Evolutionary conservation across 2,888 invertebrate genomes (phyloP).

Genomic region (Allolobophora icterica): DNA sequence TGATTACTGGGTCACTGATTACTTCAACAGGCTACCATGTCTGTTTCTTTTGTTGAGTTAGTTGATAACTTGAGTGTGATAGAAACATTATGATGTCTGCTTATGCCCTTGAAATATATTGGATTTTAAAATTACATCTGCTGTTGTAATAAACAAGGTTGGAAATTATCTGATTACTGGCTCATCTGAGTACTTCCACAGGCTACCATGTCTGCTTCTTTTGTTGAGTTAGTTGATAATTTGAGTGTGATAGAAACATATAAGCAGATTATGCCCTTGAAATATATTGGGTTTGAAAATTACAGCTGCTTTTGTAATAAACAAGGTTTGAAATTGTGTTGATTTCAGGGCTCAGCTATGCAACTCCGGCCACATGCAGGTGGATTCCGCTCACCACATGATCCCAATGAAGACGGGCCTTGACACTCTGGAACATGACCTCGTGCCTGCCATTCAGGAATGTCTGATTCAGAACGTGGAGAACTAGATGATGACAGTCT

Average conservation of each 20-base stretch:
- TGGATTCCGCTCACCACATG: background rate
- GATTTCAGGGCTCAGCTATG: constrained; percentile 20
- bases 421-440: background rate
- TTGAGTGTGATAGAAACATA: background rate
- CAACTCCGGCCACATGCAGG: background rate
- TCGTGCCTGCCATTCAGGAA: background rate
- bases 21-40: background rate
- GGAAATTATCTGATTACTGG: too few relatives aligned
- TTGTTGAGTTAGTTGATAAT: background rate
- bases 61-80: background rate
- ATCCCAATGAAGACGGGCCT: background rate
- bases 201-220: background rate
- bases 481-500: background rate
- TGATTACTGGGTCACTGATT: too few relatives aligned
- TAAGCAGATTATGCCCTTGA: background rate
- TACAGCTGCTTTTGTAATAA: background rate
- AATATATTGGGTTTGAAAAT: background rate
- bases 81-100: too few relatives aligned
- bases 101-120: background rate
- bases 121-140: background rate
- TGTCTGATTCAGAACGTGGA: constrained; percentile 3
- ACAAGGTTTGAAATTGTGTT: too few relatives aligned
- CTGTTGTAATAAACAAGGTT: background rate
- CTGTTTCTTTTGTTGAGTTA: background rate
- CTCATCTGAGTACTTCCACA: too few relatives aligned